These are phyloP conservation scores for Parasteatoda lunata DNA, from an alignment of 2,888 invertebrate species.

Conservation along the genomic window DNA sequence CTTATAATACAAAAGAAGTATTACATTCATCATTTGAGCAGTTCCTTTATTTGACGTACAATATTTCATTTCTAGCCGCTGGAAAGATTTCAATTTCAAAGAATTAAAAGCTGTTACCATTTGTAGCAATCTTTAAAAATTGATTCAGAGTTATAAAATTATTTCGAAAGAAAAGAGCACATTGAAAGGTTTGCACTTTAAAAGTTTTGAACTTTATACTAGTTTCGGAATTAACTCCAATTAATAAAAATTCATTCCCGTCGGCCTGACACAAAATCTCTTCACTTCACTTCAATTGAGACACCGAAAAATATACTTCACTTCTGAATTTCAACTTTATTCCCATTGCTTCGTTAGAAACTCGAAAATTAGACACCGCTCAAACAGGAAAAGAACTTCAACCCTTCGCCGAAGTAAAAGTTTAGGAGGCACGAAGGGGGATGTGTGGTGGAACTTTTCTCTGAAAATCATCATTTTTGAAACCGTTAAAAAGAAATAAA, in stretches of 20 bases:
- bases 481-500: constrained; percentile 53
- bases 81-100: too few relatives aligned
- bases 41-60: too few relatives aligned
- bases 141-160: not conserved
- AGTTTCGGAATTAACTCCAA: not conserved
- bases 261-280: constrained; percentile 2
- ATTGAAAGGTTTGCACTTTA: not conserved
- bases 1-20: too few relatives aligned
- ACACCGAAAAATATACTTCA: constrained; percentile 50
- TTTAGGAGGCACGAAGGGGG: not conserved
- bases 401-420: constrained; percentile 36
- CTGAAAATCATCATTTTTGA: constrained; percentile 65
- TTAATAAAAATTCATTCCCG: constrained; percentile 3
- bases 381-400: constrained; percentile 11
- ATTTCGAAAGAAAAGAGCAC: not conserved
- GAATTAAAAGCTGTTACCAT: not conserved
- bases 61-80: too few relatives aligned
- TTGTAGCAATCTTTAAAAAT: not conserved
- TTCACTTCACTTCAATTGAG: constrained; percentile 27
- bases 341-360: constrained; percentile 56
- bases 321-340: constrained; percentile 22
- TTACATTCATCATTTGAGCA: too few relatives aligned
- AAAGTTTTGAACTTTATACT: not conserved
- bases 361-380: constrained; percentile 45
- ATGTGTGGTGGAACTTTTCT: constrained; percentile 32